Evolutionary conservation across 2,888 invertebrate species (phyloP), one percentile per base, ranked within the genome.

Genomic region (Melikaiella ostensackeni): DNA sequence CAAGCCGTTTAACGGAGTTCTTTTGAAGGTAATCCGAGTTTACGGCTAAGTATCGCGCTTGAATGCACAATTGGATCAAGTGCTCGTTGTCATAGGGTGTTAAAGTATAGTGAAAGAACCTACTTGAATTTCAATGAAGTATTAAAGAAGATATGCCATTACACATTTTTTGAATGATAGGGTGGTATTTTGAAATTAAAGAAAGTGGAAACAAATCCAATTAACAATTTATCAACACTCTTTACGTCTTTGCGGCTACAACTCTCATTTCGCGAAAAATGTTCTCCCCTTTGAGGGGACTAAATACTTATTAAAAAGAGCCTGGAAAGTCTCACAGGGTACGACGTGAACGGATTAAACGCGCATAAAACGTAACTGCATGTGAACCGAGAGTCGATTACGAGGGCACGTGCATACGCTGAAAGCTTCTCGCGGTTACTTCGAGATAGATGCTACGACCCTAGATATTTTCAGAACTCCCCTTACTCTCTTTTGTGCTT

Each of bases 11-110:
- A 30, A 50, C 70, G 33, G 30, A n/a, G 30, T 50, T 50, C 46
- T 70, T 70, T 70, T 50, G 50, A 50, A 70, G 70, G 30, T 50
- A 70, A 70, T 70, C 70, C 50, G 50, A 70, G 70, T 70, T 70
- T 70, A 70, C 30, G 50, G 33, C 13, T 70, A 70, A 70, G 50
- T 70, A 70, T 70, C 33, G 50, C 70, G n/a, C 70, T 33, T 70
- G 50, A 70, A 50, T 70, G 70, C 70, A 50, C 50, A 70, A 50
- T 46, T 50, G 50, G 70, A 70, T 70, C 50, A 70, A 50, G 70
- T n/a, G 30, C 19, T 46, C 30, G 70, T 70, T 50, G 46, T 70
- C 70, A 50, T 70, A 70, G 50, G 30, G 30, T 70, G 70, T 70
- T 66, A 50, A 57, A 50, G 70, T 30, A 46, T 46, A 70, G n/a